These are phyloP conservation scores for Pristionchus exspectatus DNA, from an alignment of 2,888 invertebrate genomes.

Conservation along the genomic window DNA sequence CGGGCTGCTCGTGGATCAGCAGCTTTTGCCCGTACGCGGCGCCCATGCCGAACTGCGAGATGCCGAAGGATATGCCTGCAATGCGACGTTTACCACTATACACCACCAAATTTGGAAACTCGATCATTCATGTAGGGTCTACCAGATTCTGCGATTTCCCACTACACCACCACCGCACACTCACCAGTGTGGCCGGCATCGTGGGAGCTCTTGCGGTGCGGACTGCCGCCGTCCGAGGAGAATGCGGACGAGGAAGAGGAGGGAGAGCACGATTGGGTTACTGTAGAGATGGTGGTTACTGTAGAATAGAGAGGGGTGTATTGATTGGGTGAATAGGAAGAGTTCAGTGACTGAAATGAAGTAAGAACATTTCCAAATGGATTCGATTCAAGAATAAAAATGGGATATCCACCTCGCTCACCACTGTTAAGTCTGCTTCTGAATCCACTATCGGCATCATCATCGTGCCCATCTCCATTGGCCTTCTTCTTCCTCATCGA, in stretches of 20 bases:
- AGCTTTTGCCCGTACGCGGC: constrained; percentile 63
- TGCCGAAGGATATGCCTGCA: constrained; percentile 56
- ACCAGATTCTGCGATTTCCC: background rate
- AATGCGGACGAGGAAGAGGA: constrained; percentile 64
- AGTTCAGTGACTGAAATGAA: background rate
- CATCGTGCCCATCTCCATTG: constrained; percentile 63
- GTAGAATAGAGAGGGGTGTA: constrained; percentile 8
- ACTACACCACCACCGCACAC: background rate
- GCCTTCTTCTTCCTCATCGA: constrained; percentile 33
- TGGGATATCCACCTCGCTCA: background rate
- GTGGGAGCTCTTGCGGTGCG: constrained; percentile 61
- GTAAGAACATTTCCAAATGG: background rate
- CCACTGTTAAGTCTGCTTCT: constrained; percentile 66
- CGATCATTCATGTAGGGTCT: background rate
- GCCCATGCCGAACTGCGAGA: constrained; percentile 63
- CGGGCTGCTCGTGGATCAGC: constrained; percentile 59
- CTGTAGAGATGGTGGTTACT: constrained; percentile 53
- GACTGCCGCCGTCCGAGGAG: constrained; percentile 64
- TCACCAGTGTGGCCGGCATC: constrained; percentile 27
- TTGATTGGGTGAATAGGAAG: background rate
- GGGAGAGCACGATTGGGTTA: constrained; percentile 69
- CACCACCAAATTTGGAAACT: background rate
- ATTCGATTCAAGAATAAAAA: background rate
- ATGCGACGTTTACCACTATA: background rate
- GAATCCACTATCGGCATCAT: constrained; percentile 76